A percentile compares a stretch with the other conserved stretches of the same genome.
phyloP scores from a whole-genome alignment of 2,888 invertebrate genomes.

The Athetis lepigone region DNA sequence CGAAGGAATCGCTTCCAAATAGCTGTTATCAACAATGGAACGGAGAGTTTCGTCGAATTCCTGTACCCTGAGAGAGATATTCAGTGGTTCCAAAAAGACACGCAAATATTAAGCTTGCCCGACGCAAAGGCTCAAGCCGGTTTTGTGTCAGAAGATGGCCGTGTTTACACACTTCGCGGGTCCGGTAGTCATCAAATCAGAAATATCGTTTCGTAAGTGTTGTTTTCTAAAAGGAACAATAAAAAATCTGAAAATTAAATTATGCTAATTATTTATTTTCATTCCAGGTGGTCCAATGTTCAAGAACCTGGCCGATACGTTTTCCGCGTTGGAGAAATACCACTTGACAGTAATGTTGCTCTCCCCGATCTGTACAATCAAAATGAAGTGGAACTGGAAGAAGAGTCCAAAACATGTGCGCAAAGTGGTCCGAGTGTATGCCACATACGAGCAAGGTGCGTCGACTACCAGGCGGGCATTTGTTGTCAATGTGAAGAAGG shows the following conservation, averaged over 20 bases:
- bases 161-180: conserved; percentile 94
- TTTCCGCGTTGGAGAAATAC: conserved; percentile 94
- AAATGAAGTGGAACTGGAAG: conserved; percentile 82
- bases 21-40: conserved; percentile 92
- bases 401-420: conserved; percentile 90
- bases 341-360: conserved; percentile 91
- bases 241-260: not conserved
- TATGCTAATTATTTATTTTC: conserved; percentile 2
- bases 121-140: conserved; percentile 98
- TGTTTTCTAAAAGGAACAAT: not conserved
- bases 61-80: conserved; percentile 97
- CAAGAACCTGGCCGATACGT: conserved; percentile 96
- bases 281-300: conserved; percentile 95
- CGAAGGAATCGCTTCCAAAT: conserved; percentile 97
- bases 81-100: conserved; percentile 97
- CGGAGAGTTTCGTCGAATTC: conserved; percentile 95
- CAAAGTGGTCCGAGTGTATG: conserved; percentile 93
- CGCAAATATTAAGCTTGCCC: conserved; percentile 93
- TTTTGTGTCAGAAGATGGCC: conserved; percentile 96
- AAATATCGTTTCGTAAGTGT: conserved; percentile 93
- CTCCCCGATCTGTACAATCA: conserved; percentile 92
- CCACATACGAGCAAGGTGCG: conserved; percentile 95
- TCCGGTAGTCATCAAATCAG: conserved; percentile 97
- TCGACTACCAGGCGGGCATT: conserved; percentile 95
- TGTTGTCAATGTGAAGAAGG: conserved; percentile 97